These are phyloP conservation scores for Exaiptasia diaphana DNA, from an alignment of 64 coral and sea anemone genomes.

Conservation along the genomic window DNA sequence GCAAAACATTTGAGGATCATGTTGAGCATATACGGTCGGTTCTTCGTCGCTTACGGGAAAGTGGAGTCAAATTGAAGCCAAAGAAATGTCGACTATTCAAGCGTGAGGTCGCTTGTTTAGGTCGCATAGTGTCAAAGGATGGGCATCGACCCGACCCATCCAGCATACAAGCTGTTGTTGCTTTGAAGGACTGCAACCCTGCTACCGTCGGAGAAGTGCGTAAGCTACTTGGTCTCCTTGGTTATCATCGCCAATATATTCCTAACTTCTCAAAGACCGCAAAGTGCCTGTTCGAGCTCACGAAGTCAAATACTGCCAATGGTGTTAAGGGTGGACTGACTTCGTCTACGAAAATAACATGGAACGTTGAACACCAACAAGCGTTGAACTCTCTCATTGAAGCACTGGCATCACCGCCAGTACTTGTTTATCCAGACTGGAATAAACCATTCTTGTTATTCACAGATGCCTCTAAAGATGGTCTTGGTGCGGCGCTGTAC, in stretches of 20 bases:
- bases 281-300: slow-evolving; percentile 31
- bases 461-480: slow-evolving; percentile 38
- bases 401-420: slow-evolving; percentile 1
- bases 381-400: background rate
- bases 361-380: slow-evolving; percentile 16
- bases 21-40: background rate
- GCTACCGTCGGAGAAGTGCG: slow-evolving; percentile 23
- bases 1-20: slow-evolving; percentile 40
- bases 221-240: slow-evolving; percentile 21
- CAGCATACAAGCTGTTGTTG: background rate
- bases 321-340: background rate
- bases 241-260: slow-evolving; percentile 29
- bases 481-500: slow-evolving; percentile 3
- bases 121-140: slow-evolving; percentile 4
- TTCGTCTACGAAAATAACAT: slow-evolving; percentile 25
- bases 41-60: slow-evolving; percentile 25
- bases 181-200: background rate
- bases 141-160: slow-evolving; percentile 19
- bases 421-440: slow-evolving; percentile 12
- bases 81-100: slow-evolving; percentile 30
- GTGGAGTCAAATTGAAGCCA: slow-evolving; percentile 45
- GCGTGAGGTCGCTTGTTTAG: slow-evolving; percentile 19
- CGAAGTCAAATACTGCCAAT: background rate
- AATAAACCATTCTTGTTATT: slow-evolving; percentile 22
- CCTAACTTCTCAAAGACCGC: slow-evolving; percentile 34